phyloP scores from a whole-genome alignment of 2,888 invertebrate genomes.

The Auanema freiburgensis region DNA sequence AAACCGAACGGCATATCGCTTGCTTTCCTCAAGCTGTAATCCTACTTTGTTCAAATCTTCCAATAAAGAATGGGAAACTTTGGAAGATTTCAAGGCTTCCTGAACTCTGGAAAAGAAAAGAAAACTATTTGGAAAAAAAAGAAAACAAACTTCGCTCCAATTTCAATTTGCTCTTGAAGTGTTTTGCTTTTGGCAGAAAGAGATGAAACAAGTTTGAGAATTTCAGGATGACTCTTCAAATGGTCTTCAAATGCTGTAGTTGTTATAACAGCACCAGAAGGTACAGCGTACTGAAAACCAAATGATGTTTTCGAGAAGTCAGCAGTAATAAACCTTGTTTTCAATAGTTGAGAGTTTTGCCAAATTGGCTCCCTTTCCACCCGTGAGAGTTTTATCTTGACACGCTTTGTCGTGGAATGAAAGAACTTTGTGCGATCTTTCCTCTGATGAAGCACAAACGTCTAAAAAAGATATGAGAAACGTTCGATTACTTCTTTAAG shows the following conservation, averaged over 20 bases:
- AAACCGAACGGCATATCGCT: slow-evolving; percentile 24
- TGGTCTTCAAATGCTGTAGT: slow-evolving; percentile 43
- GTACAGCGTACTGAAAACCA: slow-evolving; percentile 43
- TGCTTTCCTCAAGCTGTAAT: not conserved
- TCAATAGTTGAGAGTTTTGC: slow-evolving; percentile 71
- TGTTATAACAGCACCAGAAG: slow-evolving; percentile 51
- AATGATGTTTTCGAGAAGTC: not conserved
- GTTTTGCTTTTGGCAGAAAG: slow-evolving; percentile 5
- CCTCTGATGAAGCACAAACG: slow-evolving; percentile 13
- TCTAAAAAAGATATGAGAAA: slow-evolving; percentile 2
- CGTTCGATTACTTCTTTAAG: not conserved
- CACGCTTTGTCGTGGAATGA: slow-evolving; percentile 54
- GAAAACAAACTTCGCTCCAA: slow-evolving; percentile 8
- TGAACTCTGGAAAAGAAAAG: slow-evolving; percentile 3
- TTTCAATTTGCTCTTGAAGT: slow-evolving; percentile 8
- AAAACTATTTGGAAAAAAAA: not conserved
- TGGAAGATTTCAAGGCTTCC: slow-evolving; percentile 3
- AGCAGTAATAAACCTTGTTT: slow-evolving; percentile 19
- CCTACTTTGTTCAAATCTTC: not conserved
- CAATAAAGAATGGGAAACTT: slow-evolving; percentile 7
- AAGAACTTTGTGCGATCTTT: slow-evolving; percentile 30
- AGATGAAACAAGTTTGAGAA: slow-evolving; percentile 17
- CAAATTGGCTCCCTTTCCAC: slow-evolving; percentile 80
- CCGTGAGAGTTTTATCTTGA: slow-evolving; percentile 70
- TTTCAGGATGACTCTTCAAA: slow-evolving; percentile 25